Evolutionary conservation across 2,888 invertebrate genomes (phyloP), one percentile per base, ranked within the genome.

Genomic region (Diplolepis rosae): DNA sequence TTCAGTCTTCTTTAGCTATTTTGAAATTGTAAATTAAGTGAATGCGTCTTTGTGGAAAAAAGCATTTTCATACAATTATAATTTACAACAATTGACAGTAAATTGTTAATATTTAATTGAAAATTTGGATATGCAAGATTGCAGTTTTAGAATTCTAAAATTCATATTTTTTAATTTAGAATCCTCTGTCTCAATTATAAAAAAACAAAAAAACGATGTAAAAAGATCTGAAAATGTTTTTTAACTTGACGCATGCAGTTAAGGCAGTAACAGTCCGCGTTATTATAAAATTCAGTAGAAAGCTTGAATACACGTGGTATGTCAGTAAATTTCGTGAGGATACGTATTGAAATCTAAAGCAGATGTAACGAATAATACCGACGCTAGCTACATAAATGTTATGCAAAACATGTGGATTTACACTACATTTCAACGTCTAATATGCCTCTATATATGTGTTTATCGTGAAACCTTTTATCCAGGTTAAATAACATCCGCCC

Each of bases 401-500:
- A 76, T 79, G 80, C 81, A 82, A 80, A 84, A 84, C 80, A 78
- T 79, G 82, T 81, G 78, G 81, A 81, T 82, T 80, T 78, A 78
- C 77, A 75, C 78, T 84, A 83, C 73, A 76, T 48, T 39, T 70
- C 80, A 82, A 84, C 83, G 84, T 79, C 77, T 80, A 61, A 83
- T 80, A 80, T 74, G 74, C 70, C 66, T 77, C 74, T 78, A 75
- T 81, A 77, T 79, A 78, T 73, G 54, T 79, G 76, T 79, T 81
- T 77, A 78, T 82, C 76, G 74, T 74, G 66, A 82, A 83, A 84
- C 83, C 82, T 82, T 79, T 56, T 69, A 78, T 80, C 77, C 77
- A 82, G 84, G 82, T 84, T 82, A 78, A 84, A 80, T 80, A 86
- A 83, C 83, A 85, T 84, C 82, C 84, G 81, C 84, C 80, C 79